Conservation (phyloP, 2,113 vertebrate genomes). For the Tenebrosternarchus preto region DNA sequence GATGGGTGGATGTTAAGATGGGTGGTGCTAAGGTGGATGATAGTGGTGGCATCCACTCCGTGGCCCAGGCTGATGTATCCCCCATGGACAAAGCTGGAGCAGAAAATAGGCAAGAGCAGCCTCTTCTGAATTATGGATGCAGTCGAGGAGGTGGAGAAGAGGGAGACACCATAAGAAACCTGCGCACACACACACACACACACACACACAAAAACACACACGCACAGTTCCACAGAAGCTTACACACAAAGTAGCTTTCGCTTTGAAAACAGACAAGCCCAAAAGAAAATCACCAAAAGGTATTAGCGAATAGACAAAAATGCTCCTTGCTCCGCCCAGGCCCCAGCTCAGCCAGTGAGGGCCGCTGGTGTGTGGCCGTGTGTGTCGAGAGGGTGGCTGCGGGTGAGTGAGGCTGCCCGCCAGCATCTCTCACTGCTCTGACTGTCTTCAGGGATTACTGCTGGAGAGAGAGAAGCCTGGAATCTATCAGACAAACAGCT, state of each 20-base stretch:
- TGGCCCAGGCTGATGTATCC: too few relatives aligned
- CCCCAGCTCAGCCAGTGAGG: not conserved
- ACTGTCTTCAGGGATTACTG: conserved; percentile 46
- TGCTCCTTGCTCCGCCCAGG: not conserved
- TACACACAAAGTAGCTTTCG: conserved; percentile 33
- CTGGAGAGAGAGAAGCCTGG: conserved; percentile 28
- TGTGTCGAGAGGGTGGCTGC: conserved; percentile 49
- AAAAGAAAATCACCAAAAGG: conserved; percentile 45
- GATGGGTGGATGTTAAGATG: too few relatives aligned
- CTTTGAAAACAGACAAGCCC: conserved; percentile 33
- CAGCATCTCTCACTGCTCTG: conserved; percentile 20
- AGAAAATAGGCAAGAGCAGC: too few relatives aligned
- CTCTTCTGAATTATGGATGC: too few relatives aligned
- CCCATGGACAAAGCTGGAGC: too few relatives aligned
- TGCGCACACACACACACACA: not conserved
- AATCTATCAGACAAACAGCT: conserved; percentile 48
- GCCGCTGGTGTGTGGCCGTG: conserved; percentile 38
- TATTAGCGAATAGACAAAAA: conserved; percentile 37
- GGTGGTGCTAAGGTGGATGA: too few relatives aligned
- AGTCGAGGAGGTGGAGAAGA: too few relatives aligned
- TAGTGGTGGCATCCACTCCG: too few relatives aligned
- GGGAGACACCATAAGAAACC: too few relatives aligned
- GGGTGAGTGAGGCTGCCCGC: conserved; percentile 38
- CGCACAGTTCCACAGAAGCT: not conserved
- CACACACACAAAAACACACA: conserved; percentile 9